Percentiles rank a stretch among this genome's conserved stretches.
Evolutionary conservation across 2,888 invertebrate species (phyloP).

Genomic region (Brenthis ino): DNA sequence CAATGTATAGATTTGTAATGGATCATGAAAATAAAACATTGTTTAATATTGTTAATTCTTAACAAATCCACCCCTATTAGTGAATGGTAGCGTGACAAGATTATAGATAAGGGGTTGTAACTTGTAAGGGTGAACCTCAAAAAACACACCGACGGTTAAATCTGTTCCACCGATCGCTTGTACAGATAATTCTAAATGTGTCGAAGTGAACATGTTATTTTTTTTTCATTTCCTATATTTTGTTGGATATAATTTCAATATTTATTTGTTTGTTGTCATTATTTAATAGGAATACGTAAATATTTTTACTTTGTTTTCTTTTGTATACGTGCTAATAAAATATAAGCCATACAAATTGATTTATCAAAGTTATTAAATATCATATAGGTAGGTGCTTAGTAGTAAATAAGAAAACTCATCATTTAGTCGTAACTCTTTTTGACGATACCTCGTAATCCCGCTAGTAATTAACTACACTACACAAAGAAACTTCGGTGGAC

Average conservation of each 20-base stretch:
- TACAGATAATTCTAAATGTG: conserved; percentile 57
- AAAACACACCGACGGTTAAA: conserved; percentile 36
- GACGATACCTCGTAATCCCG: conserved; percentile 50
- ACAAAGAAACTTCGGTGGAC: conserved; percentile 44
- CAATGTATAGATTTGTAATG: neutral
- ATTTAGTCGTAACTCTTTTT: conserved; percentile 57
- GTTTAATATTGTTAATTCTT: neutral
- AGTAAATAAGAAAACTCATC: conserved; percentile 52
- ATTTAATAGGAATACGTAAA: no score
- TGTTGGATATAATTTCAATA: neutral
- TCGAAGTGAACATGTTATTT: conserved; percentile 44
- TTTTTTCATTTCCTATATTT: conserved; percentile 9
- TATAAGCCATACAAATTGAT: no score
- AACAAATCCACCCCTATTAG: conserved; percentile 12
- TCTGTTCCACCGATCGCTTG: conserved; percentile 45
- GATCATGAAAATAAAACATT: neutral
- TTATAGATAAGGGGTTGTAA: conserved; percentile 23
- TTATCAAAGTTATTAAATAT: neutral
- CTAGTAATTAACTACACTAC: conserved; percentile 54
- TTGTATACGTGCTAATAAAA: no score
- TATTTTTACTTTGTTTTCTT: no score
- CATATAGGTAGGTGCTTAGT: no score
- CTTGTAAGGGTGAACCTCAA: conserved; percentile 27
- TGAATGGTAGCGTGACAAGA: conserved; percentile 33
- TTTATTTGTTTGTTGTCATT: neutral